Evolutionary conservation across 2,113 vertebrate species (phyloP).

Genomic region (Pseudopodoces humilis): DNA sequence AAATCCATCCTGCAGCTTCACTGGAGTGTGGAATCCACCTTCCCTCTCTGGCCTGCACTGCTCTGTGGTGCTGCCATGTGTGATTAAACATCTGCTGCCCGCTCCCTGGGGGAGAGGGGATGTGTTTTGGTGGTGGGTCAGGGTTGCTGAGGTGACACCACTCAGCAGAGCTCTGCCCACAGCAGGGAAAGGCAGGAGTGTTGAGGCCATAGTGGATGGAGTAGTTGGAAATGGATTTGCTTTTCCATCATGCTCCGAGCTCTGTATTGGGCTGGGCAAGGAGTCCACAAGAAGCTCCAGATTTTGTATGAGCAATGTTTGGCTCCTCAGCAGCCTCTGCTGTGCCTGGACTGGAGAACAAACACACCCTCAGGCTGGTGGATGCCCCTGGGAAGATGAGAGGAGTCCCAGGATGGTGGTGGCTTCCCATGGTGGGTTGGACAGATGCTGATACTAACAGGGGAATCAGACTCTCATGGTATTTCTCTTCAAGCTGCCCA

Average conservation of each 20-base stretch:
- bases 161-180: background rate
- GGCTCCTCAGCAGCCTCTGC: background rate
- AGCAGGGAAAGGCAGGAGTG: background rate
- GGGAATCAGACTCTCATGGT: background rate
- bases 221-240: background rate
- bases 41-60: background rate
- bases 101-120: background rate
- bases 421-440: background rate
- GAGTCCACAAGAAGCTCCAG: background rate
- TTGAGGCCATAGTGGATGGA: background rate
- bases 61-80: background rate
- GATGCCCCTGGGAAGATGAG: background rate
- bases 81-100: background rate
- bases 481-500: background rate
- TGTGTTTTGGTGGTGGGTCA: background rate
- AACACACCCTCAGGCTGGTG: background rate
- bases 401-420: background rate
- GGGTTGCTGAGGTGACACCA: background rate
- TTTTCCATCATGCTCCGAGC: accelerated
- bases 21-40: background rate
- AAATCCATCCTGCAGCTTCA: conserved; percentile 30
- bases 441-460: background rate
- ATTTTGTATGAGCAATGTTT: background rate
- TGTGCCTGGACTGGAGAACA: background rate
- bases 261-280: background rate